Base-by-base conservation (phyloP, 2,113 vertebrate genomes). In the Cranoglanis bouderius region DNA sequence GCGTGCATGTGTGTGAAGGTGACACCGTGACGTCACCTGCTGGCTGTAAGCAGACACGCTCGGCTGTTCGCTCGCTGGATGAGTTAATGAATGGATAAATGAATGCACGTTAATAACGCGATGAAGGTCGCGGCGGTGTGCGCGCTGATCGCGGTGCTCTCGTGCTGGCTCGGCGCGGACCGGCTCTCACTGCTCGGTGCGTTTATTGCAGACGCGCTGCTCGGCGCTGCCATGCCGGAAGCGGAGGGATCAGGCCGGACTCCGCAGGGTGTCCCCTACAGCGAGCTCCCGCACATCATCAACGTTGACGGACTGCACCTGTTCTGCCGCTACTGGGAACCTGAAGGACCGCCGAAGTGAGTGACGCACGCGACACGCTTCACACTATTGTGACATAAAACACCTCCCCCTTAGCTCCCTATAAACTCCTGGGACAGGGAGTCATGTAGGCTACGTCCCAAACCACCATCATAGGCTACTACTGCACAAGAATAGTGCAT, bases 271-370 rank as follows among this genome's bases (percentile, higher is more conserved):
- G 92, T 97, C 88, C 96, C 95, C 0, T 97, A 97, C 94, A 92
- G 92, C 91, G 96, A 98, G 90, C 95, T 98, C 82, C 95, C 92
- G 90, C 97, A 98, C 93, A 95, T 98, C 90, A 82, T 99, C 94
- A 99, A 99, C 81, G 96, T 96, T 19, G 97, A 99, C 0, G 98
- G 97, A 85, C 96, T 96, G 93, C 93, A 97, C 94, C 96, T 99
- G 91, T 99, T 98, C 96, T 98, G 98, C 94, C 97, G 96, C 92
- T 98, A 97, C 93, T 99, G 98, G 98, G 97, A 97, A 90, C 97
- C 98, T n/a, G 88, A 88, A 10, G 89, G 89, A 32, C 89, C 95
- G 35, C 97, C 97, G 92, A 98, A 97, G 98, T 99, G 93, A 97
- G 97, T 94, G 84, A 59, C 19, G 29, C 59, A 63, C 38, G 29